A percentile compares a stretch with the other conserved stretches of the same genome.
These are phyloP conservation scores for Salvelinus namaycush DNA, from an alignment of 2,113 vertebrate species.

Conservation along the genomic window DNA sequence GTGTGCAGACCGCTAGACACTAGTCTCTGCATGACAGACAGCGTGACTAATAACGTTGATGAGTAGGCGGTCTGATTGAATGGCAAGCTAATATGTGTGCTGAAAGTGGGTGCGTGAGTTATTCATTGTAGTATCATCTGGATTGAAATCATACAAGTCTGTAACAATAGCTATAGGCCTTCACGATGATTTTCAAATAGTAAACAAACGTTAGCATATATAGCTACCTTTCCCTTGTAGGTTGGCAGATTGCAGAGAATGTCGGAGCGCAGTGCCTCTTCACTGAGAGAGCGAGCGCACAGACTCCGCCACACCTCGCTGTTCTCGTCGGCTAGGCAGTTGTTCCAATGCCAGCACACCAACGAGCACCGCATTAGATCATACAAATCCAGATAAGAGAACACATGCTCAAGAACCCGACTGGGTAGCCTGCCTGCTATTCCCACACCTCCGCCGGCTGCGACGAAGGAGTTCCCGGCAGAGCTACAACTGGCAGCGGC, in stretches of 20 bases:
- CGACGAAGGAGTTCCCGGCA: constrained; percentile 70
- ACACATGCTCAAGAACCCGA: constrained; percentile 89
- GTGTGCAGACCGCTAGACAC: no score
- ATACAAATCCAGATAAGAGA: constrained; percentile 89
- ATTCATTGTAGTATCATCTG: not conserved
- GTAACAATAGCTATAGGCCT: not conserved
- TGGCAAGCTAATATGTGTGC: no score
- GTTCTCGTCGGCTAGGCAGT: constrained; percentile 91
- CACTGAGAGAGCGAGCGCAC: constrained; percentile 81
- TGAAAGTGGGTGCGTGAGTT: not conserved
- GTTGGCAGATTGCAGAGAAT: constrained; percentile 95
- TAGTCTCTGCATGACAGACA: no score
- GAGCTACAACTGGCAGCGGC: constrained; percentile 73
- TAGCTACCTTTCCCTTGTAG: constrained; percentile 75
- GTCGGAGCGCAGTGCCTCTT: constrained; percentile 93
- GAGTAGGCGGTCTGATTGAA: no score
- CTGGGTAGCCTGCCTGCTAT: constrained; percentile 85
- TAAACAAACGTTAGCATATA: not conserved
- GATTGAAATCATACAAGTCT: not conserved
- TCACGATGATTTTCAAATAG: not conserved
- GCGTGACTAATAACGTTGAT: no score
- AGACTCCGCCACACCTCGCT: constrained; percentile 98
- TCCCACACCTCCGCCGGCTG: constrained; percentile 62
- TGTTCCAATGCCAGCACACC: constrained; percentile 94
- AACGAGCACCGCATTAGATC: constrained; percentile 87